Conservation (phyloP, 2,797 vertebrate genomes). For the Avahi laniger region DNA sequence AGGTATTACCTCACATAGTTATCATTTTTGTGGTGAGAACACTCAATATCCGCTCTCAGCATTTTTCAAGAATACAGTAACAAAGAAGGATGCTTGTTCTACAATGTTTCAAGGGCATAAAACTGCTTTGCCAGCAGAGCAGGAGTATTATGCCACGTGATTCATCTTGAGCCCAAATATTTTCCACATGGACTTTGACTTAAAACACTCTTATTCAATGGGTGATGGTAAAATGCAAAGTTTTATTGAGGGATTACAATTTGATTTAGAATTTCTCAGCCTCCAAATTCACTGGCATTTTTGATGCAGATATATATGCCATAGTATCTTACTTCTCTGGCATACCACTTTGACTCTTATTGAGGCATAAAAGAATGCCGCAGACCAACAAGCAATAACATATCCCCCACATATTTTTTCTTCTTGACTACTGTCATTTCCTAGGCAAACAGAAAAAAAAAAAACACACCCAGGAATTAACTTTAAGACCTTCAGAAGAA, state of each 20-base stretch:
- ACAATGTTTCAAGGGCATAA: neutral
- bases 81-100: neutral
- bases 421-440: neutral
- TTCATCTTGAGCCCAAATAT: neutral
- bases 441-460: neutral
- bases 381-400: neutral
- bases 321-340: neutral
- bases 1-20: neutral
- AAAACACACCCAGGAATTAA: neutral
- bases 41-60: neutral
- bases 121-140: neutral
- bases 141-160: neutral
- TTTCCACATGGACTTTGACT: neutral
- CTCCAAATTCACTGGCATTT: neutral
- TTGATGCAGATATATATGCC: no score
- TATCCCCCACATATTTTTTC: neutral
- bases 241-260: neutral
- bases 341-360: neutral
- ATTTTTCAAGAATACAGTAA: neutral
- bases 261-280: neutral
- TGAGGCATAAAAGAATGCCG: neutral
- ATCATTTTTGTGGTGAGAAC: neutral
- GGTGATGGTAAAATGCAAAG: neutral
- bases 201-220: neutral
- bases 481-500: neutral